These are phyloP conservation scores for Eupsittula cactorum DNA, from an alignment of 2,113 vertebrate species.

Conservation along the genomic window DNA sequence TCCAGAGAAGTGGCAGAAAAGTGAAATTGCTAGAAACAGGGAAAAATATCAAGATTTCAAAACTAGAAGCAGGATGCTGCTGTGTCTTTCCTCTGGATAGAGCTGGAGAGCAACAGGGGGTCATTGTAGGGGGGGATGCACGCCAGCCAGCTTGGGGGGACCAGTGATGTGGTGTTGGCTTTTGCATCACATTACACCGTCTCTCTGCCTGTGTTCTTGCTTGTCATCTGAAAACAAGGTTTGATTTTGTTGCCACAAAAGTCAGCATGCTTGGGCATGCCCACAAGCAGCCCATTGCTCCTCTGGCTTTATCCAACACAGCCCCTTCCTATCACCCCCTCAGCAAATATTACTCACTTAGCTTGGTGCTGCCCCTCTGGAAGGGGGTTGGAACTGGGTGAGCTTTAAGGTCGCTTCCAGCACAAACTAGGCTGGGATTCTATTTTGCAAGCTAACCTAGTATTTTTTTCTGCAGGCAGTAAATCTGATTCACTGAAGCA, in stretches of 20 bases:
- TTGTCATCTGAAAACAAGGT: not conserved
- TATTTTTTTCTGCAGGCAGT: not conserved
- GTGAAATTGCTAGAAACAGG: not conserved
- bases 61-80: not conserved
- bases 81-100: not conserved
- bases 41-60: not conserved
- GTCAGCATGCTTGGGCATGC: not conserved
- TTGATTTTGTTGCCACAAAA: not conserved
- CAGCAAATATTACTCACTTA: not conserved
- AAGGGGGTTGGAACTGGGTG: not conserved
- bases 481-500: not conserved
- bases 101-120: not conserved
- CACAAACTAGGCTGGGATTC: not conserved
- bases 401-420: not conserved
- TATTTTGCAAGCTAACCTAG: not conserved
- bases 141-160: rapidly evolving
- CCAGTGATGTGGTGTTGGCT: not conserved
- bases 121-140: rapidly evolving
- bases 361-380: not conserved
- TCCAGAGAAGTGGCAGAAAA: not conserved
- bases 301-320: not conserved
- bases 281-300: rapidly evolving
- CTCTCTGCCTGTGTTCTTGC: not conserved
- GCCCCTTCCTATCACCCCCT: not conserved
- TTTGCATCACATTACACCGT: not conserved